Evolutionary conservation across 2,113 vertebrate genomes (phyloP), one percentile per base, ranked within the genome.

Genomic region (Sakesphorus luctuosus): DNA sequence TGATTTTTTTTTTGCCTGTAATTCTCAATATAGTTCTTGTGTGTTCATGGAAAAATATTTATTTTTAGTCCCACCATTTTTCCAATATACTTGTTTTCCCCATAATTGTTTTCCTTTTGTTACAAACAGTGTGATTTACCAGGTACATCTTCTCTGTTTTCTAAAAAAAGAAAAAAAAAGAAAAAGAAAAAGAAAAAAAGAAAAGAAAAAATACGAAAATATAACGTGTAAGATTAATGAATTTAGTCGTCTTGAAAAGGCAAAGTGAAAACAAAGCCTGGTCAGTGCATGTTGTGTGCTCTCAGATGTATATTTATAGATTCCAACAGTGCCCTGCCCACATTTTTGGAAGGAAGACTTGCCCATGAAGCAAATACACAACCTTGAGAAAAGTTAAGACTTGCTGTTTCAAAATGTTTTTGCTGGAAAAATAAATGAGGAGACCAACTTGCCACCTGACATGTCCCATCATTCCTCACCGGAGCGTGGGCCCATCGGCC

Each of bases 11-110:
- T 29, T 26, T 52, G 62, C 87, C 47, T 96, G 93, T 94, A 88
- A 93, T 94, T 95, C 91, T 95, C 93, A 93, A 89, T 95, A 84
- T 72, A 81, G 82, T 94, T 95, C 93, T 90, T 92, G 89, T 97
- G 93, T 96, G 93, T 86, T 89, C 92, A 89, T 94, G 90, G 96
- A 96, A 97, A 97, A 96, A 96, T 92, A 95, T 56, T 95, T 96
- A 88, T 93, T 96, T 97, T 96, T 97, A 96, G 79, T 56, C 65
- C n/a, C n/a, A 33, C 29, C 21, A 58, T 94, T 94, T 84, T 93
- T 94, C 93, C 89, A 91, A 79, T 93, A 67, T 93, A 53, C 62
- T 89, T 91, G 79, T 93, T 96, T 94, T 75, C 84, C 85, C 87
- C 95, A 87, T 82, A 74, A 77, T 84, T 89, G 26, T 80, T 81